phyloP scores from a whole-genome alignment of 2,113 vertebrate genomes.

The Platycercus adscitus region DNA sequence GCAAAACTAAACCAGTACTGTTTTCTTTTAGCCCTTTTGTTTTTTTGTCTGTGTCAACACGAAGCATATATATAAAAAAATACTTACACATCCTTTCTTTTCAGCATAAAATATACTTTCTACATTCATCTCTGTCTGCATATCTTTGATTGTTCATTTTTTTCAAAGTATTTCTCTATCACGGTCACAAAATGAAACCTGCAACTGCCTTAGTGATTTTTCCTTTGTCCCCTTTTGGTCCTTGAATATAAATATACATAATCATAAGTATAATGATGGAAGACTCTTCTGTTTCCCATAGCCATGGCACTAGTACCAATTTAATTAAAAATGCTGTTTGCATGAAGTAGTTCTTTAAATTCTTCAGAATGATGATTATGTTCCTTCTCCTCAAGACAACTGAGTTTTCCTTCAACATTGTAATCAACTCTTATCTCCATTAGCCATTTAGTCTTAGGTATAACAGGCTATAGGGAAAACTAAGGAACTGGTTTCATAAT shows the following conservation, averaged over 20 bases:
- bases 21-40: background rate
- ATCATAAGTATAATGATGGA: background rate
- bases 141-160: background rate
- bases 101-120: background rate
- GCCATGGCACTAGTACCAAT: background rate
- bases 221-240: background rate
- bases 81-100: background rate
- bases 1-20: background rate
- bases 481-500: background rate
- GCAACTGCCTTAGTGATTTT: background rate
- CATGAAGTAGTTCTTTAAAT: background rate
- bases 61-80: background rate
- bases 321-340: background rate
- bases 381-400: background rate
- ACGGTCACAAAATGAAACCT: background rate
- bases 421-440: background rate
- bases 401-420: background rate
- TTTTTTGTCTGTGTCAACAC: background rate
- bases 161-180: background rate
- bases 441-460: background rate
- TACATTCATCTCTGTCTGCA: background rate
- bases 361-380: background rate
- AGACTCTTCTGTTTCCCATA: background rate
- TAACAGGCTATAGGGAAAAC: background rate
- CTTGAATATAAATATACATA: background rate